These are phyloP conservation scores for Aphelenchoides fujianensis DNA, from an alignment of 1,140 invertebrate species.

Conservation along the genomic window DNA sequence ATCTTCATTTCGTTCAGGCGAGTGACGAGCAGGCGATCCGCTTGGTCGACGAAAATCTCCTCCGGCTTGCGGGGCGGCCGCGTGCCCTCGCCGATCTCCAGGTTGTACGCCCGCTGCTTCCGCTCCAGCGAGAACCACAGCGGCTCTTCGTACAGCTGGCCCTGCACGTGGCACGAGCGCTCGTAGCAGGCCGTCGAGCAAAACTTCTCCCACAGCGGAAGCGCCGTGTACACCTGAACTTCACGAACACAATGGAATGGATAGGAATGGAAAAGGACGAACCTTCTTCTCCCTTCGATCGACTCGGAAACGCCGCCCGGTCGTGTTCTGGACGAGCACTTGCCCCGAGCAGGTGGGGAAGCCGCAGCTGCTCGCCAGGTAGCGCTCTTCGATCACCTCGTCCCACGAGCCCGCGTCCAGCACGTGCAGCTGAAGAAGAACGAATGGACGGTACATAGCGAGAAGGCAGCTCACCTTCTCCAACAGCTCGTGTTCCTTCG, in stretches of 20 bases:
- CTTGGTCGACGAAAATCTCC: slow-evolving; percentile 15
- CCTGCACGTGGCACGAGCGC: slow-evolving; percentile 5
- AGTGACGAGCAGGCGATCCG: slow-evolving; percentile 14
- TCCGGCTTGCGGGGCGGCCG: background rate
- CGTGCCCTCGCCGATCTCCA: background rate
- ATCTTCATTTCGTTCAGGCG: slow-evolving; percentile 20
- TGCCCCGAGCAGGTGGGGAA: background rate
- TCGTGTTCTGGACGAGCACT: background rate
- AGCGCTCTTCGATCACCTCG: slow-evolving; percentile 19
- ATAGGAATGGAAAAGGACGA: background rate
- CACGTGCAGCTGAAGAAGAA: slow-evolving; percentile 14
- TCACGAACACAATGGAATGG: no score
- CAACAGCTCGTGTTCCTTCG: background rate
- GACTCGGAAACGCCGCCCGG: background rate
- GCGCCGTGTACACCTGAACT: slow-evolving; percentile 15
- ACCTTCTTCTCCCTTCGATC: slow-evolving; percentile 10
- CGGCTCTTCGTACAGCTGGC: slow-evolving; percentile 20
- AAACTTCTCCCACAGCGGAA: slow-evolving; percentile 7
- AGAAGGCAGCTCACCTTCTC: slow-evolving; percentile 14
- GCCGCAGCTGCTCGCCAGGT: slow-evolving; percentile 18
- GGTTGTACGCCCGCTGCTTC: background rate
- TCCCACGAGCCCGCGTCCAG: slow-evolving; percentile 14
- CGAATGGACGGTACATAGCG: no score
- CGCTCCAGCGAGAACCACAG: slow-evolving; percentile 17
- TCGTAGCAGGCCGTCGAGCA: slow-evolving; percentile 17